phyloP scores from a whole-genome alignment of 2,113 vertebrate species.

The Probosciger aterrimus region DNA sequence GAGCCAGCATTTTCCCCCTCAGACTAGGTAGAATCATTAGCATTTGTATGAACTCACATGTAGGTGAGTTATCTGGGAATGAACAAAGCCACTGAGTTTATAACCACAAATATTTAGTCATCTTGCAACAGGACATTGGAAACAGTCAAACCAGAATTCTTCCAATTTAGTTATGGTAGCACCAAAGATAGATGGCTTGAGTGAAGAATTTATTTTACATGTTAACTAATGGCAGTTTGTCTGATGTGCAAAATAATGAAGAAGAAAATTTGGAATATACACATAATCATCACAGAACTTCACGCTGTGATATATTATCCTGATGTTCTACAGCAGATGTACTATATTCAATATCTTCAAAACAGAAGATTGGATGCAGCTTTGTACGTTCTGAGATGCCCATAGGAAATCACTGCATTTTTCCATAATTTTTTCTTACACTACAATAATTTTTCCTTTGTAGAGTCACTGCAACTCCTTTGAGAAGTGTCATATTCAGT shows the following conservation, averaged over 20 bases:
- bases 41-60: not conserved
- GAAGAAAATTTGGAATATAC: conserved; percentile 3
- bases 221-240: conserved; percentile 10
- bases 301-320: conserved; percentile 63
- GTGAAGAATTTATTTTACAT: not conserved
- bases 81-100: not conserved
- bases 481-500: not conserved
- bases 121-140: not conserved
- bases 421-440: not conserved
- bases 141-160: not conserved
- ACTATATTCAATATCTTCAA: conserved; percentile 68
- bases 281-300: conserved; percentile 49
- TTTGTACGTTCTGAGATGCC: not conserved
- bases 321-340: conserved; percentile 55
- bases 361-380: conserved; percentile 57
- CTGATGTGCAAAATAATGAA: conserved; percentile 38
- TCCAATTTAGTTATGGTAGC: not conserved
- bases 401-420: conserved; percentile 45
- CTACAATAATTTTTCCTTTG: not conserved
- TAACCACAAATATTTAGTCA: not conserved
- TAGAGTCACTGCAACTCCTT: not conserved
- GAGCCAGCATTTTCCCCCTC: not conserved
- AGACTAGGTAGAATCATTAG: not conserved
- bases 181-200: not conserved
- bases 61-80: not conserved